Evolutionary conservation across 2,888 invertebrate genomes (phyloP), one percentile per base, ranked within the genome.

Genomic region (Nymphalis c-album): DNA sequence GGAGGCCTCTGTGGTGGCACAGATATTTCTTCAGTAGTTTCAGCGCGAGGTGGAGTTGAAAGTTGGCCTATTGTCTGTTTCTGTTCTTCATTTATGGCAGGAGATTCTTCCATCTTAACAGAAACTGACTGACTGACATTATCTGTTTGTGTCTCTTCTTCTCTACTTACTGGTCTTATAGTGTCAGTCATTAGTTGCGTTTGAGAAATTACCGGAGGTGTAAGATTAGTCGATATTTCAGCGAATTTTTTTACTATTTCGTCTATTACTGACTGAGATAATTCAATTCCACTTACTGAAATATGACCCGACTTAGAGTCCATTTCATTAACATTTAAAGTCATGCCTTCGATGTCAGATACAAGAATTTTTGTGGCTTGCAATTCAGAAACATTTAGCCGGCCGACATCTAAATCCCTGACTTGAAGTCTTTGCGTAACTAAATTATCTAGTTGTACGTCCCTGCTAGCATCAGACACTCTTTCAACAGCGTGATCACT

Each of bases 321-420:
- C 70, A 96, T 88, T 79, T 97, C 96, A 61, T 95, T 93, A 0
- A 96, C 94, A 72, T 94, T 94, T 72, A 97, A 93, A 47, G 95
- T 94, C 75, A 94, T 93, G 7, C 96, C 95, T 78, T 97, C 96
- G 70, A 97, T 94, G 83, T 97, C 96, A 0, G 96, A 96, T 0
- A 97, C 96, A 61, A 95, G 92, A 71, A 97, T 96, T 82, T 95
- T 96, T 65, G 94, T 95, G 0, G 97, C 96, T 82, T 96, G 95
- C 53, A 97, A 86, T 77, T 96, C 96, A 67, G 95, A 95, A 0
- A 97, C 97, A 72, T 95, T 96, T 22, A 97, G 83, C 61, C 95
- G 93, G 66, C 96, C 96, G 0, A 97, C 97, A 79, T 96, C 96
- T 70, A 97, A 91, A 80, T 97, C 96, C 35, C 92, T 90, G 1